Percentiles rank a stretch among this genome's conserved stretches.
Conservation (phyloP, 1,140 invertebrate species). For the Heliconius congener region DNA sequence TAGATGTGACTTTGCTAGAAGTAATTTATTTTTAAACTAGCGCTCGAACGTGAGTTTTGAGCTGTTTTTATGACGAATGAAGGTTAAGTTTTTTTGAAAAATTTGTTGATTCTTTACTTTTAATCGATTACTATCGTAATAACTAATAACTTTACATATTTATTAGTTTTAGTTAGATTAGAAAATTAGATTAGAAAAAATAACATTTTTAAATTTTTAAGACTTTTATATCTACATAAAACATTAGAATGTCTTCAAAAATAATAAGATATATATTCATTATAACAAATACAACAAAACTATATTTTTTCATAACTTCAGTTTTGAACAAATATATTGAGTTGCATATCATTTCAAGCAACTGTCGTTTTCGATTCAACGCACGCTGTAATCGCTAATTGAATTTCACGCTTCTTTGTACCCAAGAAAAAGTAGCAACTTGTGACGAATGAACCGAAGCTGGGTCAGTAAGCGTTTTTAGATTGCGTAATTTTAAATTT, state of each 20-base stretch:
- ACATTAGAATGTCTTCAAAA: no score
- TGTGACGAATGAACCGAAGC: slow-evolving; percentile 58
- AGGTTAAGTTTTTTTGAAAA: neutral
- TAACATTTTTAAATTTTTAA: no score
- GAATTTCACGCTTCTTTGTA: slow-evolving; percentile 68
- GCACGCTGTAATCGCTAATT: slow-evolving; percentile 60
- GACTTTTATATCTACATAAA: no score
- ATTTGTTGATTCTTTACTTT: no score
- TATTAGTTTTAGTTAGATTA: neutral
- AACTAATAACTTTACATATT: neutral
- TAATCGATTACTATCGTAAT: neutral
- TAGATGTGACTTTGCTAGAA: slow-evolving; percentile 3
- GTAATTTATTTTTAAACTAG: neutral
- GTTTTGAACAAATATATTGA: slow-evolving; percentile 5
- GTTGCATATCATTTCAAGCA: slow-evolving; percentile 41
- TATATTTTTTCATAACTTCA: neutral
- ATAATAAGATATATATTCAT: no score
- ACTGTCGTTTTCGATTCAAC: slow-evolving; percentile 65
- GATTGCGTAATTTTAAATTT: slow-evolving; percentile 43
- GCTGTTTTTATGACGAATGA: neutral
- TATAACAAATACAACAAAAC: neutral
- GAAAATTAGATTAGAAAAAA: no score
- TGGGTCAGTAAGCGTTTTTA: slow-evolving; percentile 42
- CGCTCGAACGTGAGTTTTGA: neutral
- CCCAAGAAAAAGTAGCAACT: slow-evolving; percentile 56